Conservation (phyloP, 2,797 vertebrate genomes). For the Parotocinclus haroldoi region DNA sequence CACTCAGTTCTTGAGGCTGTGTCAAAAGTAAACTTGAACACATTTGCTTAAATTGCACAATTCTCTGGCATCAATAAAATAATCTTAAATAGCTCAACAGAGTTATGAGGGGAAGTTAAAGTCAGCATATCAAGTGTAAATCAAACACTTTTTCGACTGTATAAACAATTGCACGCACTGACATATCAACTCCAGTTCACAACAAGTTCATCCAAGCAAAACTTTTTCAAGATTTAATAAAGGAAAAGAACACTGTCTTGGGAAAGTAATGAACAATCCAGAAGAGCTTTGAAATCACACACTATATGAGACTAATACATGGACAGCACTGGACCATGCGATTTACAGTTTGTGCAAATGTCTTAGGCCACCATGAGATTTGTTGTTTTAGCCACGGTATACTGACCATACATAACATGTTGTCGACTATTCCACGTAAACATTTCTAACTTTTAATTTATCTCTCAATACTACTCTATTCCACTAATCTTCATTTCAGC, state of each 20-base stretch:
- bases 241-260: not conserved
- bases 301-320: not conserved
- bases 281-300: not conserved
- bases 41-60: constrained; percentile 9
- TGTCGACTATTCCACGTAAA: too few species aligned
- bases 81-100: constrained; percentile 3
- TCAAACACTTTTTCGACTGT: constrained; percentile 21
- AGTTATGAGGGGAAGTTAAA: constrained; percentile 9
- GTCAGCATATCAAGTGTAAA: constrained; percentile 14
- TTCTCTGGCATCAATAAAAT: not conserved
- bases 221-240: not conserved
- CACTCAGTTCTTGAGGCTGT: not conserved
- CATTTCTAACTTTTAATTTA: too few species aligned
- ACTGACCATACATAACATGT: too few species aligned
- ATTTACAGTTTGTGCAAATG: too few species aligned
- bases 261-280: too few species aligned
- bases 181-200: not conserved
- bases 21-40: constrained; percentile 2
- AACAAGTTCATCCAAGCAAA: too few species aligned
- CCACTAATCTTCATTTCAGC: too few species aligned
- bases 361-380: too few species aligned
- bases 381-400: too few species aligned
- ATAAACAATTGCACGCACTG: constrained; percentile 1
- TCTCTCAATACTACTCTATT: too few species aligned
- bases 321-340: too few species aligned